phyloP scores from a whole-genome alignment of 2,113 vertebrate genomes.

The Laterallus jamaicensis region DNA sequence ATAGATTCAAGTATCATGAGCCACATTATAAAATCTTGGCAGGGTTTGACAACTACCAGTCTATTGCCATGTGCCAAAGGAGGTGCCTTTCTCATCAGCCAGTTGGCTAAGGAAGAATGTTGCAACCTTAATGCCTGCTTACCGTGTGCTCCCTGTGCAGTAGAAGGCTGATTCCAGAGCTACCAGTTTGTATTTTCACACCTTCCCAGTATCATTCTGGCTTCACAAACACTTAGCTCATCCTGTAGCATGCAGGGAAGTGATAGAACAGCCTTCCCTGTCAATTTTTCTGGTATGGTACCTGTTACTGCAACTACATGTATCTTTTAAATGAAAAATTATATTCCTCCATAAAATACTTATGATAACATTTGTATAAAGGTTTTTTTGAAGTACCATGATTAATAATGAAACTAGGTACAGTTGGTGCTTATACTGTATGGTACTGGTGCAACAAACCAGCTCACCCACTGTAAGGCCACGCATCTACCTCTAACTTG shows the following conservation, averaged over 20 bases:
- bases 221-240: background rate
- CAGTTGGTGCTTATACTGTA: background rate
- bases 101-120: background rate
- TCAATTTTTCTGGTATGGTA: background rate
- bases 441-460: background rate
- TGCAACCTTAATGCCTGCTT: background rate
- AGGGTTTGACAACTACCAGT: background rate
- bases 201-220: background rate
- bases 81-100: background rate
- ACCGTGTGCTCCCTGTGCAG: background rate
- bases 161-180: background rate
- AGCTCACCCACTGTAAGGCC: background rate
- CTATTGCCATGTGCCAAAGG: background rate
- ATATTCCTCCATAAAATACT: background rate
- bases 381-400: background rate
- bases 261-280: background rate
- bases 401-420: background rate
- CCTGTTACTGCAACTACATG: background rate
- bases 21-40: background rate
- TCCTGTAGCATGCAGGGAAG: background rate
- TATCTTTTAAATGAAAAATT: background rate
- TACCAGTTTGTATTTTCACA: background rate
- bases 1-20: background rate
- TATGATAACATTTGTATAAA: background rate
- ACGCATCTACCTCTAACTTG: background rate